Percentiles rank a stretch among this genome's conserved stretches.
Evolutionary conservation across 92 coral and sea anemone genomes (phyloP).

Genomic region (Porites cylindrica): DNA sequence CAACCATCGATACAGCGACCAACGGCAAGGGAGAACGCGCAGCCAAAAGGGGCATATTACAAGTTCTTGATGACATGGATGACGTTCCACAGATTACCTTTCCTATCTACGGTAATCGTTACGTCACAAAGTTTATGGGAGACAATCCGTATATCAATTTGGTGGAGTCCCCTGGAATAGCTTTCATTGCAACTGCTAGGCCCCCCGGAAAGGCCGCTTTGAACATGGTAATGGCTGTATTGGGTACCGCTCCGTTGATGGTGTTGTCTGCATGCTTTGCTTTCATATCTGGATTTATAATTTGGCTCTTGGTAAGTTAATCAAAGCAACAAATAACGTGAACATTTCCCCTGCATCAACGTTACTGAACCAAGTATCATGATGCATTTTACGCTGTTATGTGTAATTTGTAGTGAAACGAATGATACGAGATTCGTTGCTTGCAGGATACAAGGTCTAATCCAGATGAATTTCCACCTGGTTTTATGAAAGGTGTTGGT

Average conservation of each 20-base stretch:
- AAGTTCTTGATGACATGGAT: slow-evolving; percentile 64
- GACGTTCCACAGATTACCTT: slow-evolving; percentile 77
- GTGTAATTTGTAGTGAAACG: too few species aligned
- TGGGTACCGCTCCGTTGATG: slow-evolving; percentile 65
- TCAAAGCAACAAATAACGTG: neutral
- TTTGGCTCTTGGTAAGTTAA: slow-evolving; percentile 84
- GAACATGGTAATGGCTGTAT: slow-evolving; percentile 47
- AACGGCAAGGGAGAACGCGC: slow-evolving; percentile 58
- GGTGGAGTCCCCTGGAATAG: slow-evolving; percentile 86
- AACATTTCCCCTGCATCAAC: too few species aligned
- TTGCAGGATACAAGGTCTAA: slow-evolving; percentile 30
- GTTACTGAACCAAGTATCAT: too few species aligned
- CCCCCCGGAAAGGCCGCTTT: slow-evolving; percentile 40
- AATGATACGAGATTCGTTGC: neutral
- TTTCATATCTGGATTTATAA: slow-evolving; percentile 68
- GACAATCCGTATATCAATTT: slow-evolving; percentile 65
- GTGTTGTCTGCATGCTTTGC: slow-evolving; percentile 62
- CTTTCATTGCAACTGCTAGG: slow-evolving; percentile 73
- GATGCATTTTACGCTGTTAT: too few species aligned
- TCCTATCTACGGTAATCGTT: slow-evolving; percentile 82
- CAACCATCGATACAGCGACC: slow-evolving; percentile 31
- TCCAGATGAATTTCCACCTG: slow-evolving; percentile 56
- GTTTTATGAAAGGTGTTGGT: slow-evolving; percentile 49
- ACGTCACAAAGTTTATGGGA: slow-evolving; percentile 68
- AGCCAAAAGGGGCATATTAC: slow-evolving; percentile 38